phyloP scores from a whole-genome alignment of 2,113 vertebrate genomes.

The Mus pahari region DNA sequence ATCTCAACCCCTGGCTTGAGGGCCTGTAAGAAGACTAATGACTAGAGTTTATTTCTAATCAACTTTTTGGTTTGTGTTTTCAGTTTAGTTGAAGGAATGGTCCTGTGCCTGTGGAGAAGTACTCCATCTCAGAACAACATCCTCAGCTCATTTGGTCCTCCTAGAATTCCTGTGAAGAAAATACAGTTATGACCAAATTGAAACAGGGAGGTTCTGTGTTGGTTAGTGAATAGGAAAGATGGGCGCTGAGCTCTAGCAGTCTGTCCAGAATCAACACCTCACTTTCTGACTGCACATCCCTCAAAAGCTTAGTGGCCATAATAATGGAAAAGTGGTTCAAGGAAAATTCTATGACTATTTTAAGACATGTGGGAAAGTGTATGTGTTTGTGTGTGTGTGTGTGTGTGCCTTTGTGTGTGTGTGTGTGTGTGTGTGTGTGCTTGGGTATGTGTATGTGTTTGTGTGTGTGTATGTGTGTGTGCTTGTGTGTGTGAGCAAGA shows the following conservation, averaged over 20 bases:
- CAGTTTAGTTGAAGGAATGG: background rate
- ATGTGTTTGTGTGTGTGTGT: background rate
- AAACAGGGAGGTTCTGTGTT: background rate
- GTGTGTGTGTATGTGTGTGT: too few relatives aligned
- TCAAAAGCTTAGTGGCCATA: background rate
- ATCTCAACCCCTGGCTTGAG: background rate
- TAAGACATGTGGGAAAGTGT: background rate
- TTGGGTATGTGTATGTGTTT: background rate
- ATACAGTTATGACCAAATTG: background rate
- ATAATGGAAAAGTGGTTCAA: background rate
- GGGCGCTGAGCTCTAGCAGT: background rate
- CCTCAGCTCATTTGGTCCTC: background rate
- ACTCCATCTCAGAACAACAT: background rate
- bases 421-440: background rate
- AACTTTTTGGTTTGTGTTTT: background rate
- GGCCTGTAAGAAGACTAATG: background rate
- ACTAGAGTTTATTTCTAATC: background rate
- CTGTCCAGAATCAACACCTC: background rate
- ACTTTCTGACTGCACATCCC: too few relatives aligned
- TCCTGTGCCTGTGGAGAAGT: background rate
- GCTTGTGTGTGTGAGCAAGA: too few relatives aligned
- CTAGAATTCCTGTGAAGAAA: background rate
- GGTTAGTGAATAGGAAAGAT: background rate
- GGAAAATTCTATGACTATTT: background rate
- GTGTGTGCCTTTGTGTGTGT: background rate